These are phyloP conservation scores for Polypedilum vanderplanki DNA, from an alignment of 1,140 invertebrate genomes.

Conservation along the genomic window DNA sequence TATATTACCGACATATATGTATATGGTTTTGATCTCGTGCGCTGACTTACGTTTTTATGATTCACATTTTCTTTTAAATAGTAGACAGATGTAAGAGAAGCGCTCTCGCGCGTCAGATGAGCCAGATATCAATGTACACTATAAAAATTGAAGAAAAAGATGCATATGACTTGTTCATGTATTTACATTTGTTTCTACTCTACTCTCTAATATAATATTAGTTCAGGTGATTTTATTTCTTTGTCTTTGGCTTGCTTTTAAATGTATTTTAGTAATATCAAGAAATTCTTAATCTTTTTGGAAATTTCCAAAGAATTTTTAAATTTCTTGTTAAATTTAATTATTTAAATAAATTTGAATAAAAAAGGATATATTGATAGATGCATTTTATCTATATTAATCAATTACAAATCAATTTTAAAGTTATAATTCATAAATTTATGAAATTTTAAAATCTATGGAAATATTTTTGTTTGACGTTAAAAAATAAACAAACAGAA, in stretches of 20 bases:
- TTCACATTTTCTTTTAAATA: neutral
- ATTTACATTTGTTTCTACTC: too few relatives aligned
- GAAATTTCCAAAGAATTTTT: neutral
- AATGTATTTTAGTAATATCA: too few relatives aligned
- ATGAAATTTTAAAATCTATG: too few relatives aligned
- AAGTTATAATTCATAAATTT: too few relatives aligned
- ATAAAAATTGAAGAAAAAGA: neutral
- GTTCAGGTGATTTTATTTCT: neutral
- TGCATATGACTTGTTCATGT: neutral
- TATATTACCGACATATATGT: too few relatives aligned
- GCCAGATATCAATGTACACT: neutral
- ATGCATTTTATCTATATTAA: too few relatives aligned
- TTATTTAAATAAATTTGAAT: too few relatives aligned
- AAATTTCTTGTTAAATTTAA: too few relatives aligned
- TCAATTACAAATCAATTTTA: too few relatives aligned
- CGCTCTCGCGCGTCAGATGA: neutral
- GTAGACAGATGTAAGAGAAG: neutral
- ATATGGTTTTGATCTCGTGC: neutral
- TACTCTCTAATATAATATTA: neutral
- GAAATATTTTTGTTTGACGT: too few relatives aligned
- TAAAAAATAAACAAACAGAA: too few relatives aligned
- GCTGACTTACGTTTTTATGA: neutral
- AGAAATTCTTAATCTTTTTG: neutral
- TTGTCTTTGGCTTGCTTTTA: neutral
- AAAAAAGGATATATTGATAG: too few relatives aligned